phyloP scores from a whole-genome alignment of 2,797 vertebrate genomes.

The Takifugu ocellatus region DNA sequence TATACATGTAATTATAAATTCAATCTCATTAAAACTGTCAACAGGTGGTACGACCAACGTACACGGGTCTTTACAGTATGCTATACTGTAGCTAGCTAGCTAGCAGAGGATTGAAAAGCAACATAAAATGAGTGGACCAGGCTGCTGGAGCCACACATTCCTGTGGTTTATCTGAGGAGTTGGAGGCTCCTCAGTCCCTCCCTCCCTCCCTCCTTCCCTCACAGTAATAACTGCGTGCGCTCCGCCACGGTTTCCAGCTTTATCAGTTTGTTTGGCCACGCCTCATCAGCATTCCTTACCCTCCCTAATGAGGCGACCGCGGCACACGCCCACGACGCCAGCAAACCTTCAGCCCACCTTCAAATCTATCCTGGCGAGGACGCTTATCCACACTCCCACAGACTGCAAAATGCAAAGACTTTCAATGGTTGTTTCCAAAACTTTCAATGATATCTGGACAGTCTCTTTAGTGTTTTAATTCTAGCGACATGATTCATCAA shows the following conservation, averaged over 20 bases:
- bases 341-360: constrained; percentile 17
- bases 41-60: not conserved
- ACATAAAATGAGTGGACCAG: not conserved
- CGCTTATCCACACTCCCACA: not conserved
- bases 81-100: not conserved
- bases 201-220: constrained; percentile 33
- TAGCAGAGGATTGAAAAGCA: not conserved
- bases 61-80: not conserved
- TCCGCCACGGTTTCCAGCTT: constrained; percentile 49
- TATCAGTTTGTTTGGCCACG: constrained; percentile 60
- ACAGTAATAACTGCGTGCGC: constrained; percentile 56
- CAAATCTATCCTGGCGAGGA: not conserved
- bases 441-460: not conserved
- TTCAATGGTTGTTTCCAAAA: not conserved
- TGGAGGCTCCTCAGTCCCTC: constrained; percentile 27
- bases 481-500: too few species aligned
- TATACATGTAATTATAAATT: too few species aligned
- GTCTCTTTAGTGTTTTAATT: too few species aligned
- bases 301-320: constrained; percentile 57
- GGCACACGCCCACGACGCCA: constrained; percentile 31
- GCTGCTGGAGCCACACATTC: constrained; percentile 34
- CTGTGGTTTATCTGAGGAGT: constrained; percentile 20
- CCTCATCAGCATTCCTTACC: constrained; percentile 57
- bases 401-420: not conserved
- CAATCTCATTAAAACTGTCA: not conserved